These are phyloP conservation scores for Zoanthus solanderi DNA, from an alignment of 92 coral and sea anemone genomes.

Conservation along the genomic window DNA sequence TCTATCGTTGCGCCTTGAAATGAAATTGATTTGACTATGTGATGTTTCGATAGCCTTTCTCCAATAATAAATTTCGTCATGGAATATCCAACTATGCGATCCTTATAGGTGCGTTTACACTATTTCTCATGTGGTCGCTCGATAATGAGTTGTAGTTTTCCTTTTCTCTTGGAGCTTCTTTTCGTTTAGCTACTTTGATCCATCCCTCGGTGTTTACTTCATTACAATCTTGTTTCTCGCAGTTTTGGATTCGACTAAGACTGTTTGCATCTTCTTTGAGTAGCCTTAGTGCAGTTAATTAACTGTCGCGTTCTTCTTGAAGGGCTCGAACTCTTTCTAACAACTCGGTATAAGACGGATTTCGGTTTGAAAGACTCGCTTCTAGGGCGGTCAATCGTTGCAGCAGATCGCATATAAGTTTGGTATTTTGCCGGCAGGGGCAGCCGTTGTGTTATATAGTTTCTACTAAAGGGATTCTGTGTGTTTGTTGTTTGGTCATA, in stretches of 20 bases:
- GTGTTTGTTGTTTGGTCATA: background rate
- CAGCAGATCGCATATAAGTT: background rate
- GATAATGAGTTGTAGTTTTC: background rate
- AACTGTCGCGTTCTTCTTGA: slow-evolving; percentile 7
- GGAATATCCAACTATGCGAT: slow-evolving; percentile 22
- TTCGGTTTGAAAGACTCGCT: background rate
- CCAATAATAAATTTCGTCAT: slow-evolving; percentile 19
- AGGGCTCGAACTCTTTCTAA: background rate
- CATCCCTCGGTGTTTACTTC: background rate
- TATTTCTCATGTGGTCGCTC: background rate
- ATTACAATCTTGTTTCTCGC: background rate
- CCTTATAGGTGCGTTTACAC: background rate
- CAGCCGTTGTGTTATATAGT: background rate
- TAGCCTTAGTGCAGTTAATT: background rate
- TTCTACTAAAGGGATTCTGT: background rate
- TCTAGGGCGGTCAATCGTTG: background rate
- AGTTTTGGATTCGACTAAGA: background rate
- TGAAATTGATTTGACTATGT: background rate
- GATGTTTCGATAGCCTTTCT: too few species aligned
- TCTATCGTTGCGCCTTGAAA: slow-evolving; percentile 30
- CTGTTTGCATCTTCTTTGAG: slow-evolving; percentile 7
- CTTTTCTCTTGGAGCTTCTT: background rate
- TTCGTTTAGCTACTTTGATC: background rate
- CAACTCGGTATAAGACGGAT: background rate
- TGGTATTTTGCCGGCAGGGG: background rate